A percentile compares a stretch with the other conserved stretches of the same genome.
Conservation (phyloP, 2,113 vertebrate genomes). For the Nothobranchius furzeri region DNA sequence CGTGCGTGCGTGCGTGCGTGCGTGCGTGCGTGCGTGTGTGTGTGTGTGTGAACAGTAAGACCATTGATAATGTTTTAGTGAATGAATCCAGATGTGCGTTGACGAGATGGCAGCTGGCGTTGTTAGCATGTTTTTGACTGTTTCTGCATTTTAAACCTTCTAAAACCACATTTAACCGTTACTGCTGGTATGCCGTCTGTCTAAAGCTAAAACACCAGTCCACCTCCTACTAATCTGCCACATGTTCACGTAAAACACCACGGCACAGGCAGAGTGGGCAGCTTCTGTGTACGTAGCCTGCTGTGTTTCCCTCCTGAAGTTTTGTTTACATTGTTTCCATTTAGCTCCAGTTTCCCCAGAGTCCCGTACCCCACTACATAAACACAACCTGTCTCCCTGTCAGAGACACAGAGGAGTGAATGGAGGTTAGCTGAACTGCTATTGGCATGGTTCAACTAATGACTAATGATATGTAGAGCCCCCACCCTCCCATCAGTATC, state of each 20-base stretch:
- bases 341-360: slow-evolving; percentile 50
- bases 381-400: slow-evolving; percentile 45
- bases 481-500: no score
- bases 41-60: slow-evolving; percentile 37
- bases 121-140: background rate
- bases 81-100: slow-evolving; percentile 55
- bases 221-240: slow-evolving; percentile 20
- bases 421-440: slow-evolving; percentile 21
- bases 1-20: background rate
- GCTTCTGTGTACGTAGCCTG: slow-evolving; percentile 53
- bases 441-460: no score
- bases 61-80: slow-evolving; percentile 52
- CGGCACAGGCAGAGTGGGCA: slow-evolving; percentile 28
- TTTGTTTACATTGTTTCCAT: slow-evolving; percentile 54
- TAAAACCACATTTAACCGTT: background rate
- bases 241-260: slow-evolving; percentile 19
- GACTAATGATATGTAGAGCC: no score
- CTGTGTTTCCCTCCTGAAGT: slow-evolving; percentile 1
- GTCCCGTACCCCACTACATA: slow-evolving; percentile 69
- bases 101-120: slow-evolving; percentile 8
- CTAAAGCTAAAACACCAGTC: background rate
- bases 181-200: background rate
- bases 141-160: background rate
- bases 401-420: slow-evolving; percentile 26
- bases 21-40: background rate